These are phyloP conservation scores for Clanis bilineata DNA, from an alignment of 2,888 invertebrate genomes.

Conservation along the genomic window DNA sequence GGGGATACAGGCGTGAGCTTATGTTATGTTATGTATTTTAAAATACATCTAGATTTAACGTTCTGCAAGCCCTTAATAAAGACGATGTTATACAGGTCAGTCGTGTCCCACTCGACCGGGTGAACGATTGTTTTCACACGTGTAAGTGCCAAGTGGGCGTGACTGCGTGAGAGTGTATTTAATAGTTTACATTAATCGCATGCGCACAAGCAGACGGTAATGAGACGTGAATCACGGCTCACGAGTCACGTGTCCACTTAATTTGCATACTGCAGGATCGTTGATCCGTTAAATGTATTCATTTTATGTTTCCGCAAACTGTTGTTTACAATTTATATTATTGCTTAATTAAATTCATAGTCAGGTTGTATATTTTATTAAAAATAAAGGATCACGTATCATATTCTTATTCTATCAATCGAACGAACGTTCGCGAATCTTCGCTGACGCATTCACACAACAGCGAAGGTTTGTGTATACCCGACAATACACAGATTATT, in stretches of 20 bases:
- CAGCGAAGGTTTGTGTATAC: too few relatives aligned
- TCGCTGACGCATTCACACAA: too few relatives aligned
- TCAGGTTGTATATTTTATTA: too few relatives aligned
- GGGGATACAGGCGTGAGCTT: too few relatives aligned
- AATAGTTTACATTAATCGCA: conserved; percentile 6
- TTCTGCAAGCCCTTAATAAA: neutral
- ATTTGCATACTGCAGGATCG: neutral
- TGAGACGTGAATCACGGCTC: neutral
- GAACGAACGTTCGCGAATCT: too few relatives aligned
- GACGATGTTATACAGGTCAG: neutral
- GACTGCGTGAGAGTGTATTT: neutral
- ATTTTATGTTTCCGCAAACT: conserved; percentile 2
- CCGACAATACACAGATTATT: too few relatives aligned
- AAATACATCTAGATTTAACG: too few relatives aligned
- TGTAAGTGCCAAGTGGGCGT: neutral
- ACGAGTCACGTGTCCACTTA: neutral
- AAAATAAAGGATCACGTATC: too few relatives aligned
- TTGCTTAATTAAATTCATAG: too few relatives aligned
- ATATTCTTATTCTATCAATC: too few relatives aligned
- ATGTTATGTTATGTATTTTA: too few relatives aligned
- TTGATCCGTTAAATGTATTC: conserved; percentile 4
- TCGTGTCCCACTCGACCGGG: neutral
- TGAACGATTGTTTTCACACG: neutral
- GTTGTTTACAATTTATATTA: neutral
- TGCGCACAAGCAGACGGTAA: neutral